Evolutionary conservation across 2,797 vertebrate species (phyloP), one percentile per base, ranked within the genome.

Genomic region (Myotis vivesi): DNA sequence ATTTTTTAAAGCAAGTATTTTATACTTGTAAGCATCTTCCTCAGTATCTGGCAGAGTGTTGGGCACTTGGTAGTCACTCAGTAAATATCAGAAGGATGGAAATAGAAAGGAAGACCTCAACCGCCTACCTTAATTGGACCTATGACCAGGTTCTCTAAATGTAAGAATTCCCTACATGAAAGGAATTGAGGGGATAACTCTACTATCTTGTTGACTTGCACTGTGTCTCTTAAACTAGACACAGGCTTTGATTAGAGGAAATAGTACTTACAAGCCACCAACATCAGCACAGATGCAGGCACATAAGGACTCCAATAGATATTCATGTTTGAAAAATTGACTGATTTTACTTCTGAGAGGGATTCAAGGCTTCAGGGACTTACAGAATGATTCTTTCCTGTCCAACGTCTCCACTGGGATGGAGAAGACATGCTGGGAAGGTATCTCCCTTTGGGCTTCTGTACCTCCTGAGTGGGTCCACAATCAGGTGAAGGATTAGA

Each of bases 271-370:
- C 25, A 87, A 92, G 66, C 8, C 59, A 76, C 66, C 28, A 66
- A 28, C 9, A 76, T 90, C 22, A 44, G 62, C 84, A 73, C 25
- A 51, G 44, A 55, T 16, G 36, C 8, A 28, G 38, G 36, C 55
- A 55, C 33, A 17, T 23, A 69, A 68, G 25, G 16, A 72, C 5
- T 73, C 68, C n/a, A 53, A 68, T 64, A 55, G 22, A 76, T 28
- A 76, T 23, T 84, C 66, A 44, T 51, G 51, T 75, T 30, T 72
- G 33, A 73, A 55, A 49, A 19, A 62, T 16, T 16, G 41, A 57
- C 5, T 51, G 68, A 92, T 46, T 93, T 94, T 55, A 90, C 49
- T 71, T 85, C 30, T 79, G 51, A 85, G 72, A 91, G 57, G 82
- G n/a, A 57, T 20, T 44, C 15, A 62, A 76, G 75, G 20, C 41